phyloP scores from a whole-genome alignment of 1,140 invertebrate genomes.

The Octopus bimaculoides region DNA sequence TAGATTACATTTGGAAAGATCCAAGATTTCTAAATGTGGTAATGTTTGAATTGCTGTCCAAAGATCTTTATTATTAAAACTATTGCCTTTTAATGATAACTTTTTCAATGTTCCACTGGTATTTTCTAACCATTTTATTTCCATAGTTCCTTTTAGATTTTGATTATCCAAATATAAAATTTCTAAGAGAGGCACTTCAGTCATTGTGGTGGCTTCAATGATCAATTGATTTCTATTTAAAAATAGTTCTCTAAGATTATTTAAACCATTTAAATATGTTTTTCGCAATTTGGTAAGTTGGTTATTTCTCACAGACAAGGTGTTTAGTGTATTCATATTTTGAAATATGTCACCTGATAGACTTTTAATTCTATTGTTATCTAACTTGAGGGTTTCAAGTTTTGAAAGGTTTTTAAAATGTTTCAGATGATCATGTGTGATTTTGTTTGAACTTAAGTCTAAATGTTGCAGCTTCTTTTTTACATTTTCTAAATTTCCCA shows the following conservation, averaged over 20 bases:
- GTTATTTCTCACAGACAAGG: constrained; percentile 17
- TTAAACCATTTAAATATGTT: not conserved
- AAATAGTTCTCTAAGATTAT: not conserved
- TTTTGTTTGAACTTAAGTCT: constrained; percentile 12
- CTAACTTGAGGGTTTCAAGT: constrained; percentile 23
- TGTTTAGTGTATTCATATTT: constrained; percentile 10
- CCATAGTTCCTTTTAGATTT: not conserved
- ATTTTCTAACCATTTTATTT: not conserved
- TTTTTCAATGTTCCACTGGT: not conserved
- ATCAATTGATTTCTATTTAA: not conserved
- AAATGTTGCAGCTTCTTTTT: constrained; percentile 9
- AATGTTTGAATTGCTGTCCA: not conserved
- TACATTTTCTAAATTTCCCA: not conserved
- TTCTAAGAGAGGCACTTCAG: not conserved
- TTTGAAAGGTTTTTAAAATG: constrained; percentile 19
- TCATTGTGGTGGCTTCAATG: not conserved
- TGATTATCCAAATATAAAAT: constrained; percentile 3
- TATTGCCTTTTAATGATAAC: not conserved
- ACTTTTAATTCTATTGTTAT: constrained; percentile 19
- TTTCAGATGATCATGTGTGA: not conserved
- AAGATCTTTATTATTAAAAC: not conserved
- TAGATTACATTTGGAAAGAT: constrained; percentile 3
- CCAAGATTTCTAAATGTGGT: not conserved
- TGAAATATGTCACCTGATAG: constrained; percentile 14
- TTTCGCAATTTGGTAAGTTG: not conserved